Base-by-base conservation (phyloP, 2,113 vertebrate genomes). In the Ammospiza caudacuta region DNA sequence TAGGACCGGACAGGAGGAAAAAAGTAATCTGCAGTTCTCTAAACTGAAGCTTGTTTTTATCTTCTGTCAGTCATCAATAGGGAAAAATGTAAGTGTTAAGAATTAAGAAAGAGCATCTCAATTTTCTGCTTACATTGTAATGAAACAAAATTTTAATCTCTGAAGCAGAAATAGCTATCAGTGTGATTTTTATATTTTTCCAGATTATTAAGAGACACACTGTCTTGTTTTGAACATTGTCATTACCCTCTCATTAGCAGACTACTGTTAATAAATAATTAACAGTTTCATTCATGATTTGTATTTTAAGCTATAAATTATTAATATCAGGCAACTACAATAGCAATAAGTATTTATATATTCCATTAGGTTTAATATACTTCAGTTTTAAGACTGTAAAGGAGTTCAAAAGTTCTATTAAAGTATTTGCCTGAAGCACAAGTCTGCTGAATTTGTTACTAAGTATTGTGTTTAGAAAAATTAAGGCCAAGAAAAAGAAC, bases 241-340 rank as follows among this genome's bases (percentile, higher is more conserved):
- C 1, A 1, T 76, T 94, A 66, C 16, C 70, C 6, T 90, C n/a
- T 79, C 9, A 82, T 63, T 44, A 77, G 9, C 13, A 81, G 24
- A 52, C n/a, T 80, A 80, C 17, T 64, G 10, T 25, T 84, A 82
- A 86, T 95, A 69, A 57, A 87, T 70, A 96, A 87, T 76, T 77
- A 82, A 93, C 61, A 5, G 17, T 59, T 90, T 74, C 7, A 74
- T 75, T 90, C 8, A 87, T 92, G n/a, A 69, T 87, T 70, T 63
- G 51, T 61, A 25, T 74, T 2, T 74, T 55, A 39, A 49, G 33
- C 64, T 41, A 68, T 91, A 93, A 95, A 94, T 89, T 94, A 75
- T 83, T 88, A 67, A 75, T 66, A 77, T 46, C 41, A 59, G 39
- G 7, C 8, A 95, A 88, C 9, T 84, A 43, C 27, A 87, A 70